Evolutionary conservation across 2,888 invertebrate genomes (phyloP).

Genomic region (Phytoseiulus persimilis): DNA sequence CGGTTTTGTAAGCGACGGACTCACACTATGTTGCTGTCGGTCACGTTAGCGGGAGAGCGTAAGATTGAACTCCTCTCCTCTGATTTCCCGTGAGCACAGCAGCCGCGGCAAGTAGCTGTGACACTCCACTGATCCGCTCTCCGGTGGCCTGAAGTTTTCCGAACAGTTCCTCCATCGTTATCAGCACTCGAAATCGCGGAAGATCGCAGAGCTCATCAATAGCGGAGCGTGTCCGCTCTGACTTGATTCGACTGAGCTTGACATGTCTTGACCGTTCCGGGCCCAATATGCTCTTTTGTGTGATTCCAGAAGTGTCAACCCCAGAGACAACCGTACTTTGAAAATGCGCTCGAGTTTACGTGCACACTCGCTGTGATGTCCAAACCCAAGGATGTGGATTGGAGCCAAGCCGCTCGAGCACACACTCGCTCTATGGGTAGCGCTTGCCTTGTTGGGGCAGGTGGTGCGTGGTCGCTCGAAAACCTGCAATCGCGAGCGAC

Average conservation of each 20-base stretch:
- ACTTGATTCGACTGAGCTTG: background rate
- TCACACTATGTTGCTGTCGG: background rate
- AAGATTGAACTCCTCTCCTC: background rate
- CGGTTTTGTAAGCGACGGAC: background rate
- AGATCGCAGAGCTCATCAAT: no score
- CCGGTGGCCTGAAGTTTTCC: background rate
- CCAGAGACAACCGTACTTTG: background rate
- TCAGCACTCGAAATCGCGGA: no score
- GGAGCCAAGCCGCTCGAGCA: constrained; percentile 5
- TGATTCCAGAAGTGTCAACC: background rate
- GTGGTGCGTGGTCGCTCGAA: background rate
- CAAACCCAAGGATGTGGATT: background rate
- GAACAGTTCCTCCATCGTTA: background rate
- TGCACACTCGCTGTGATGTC: background rate
- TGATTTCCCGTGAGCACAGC: background rate
- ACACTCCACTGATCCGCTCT: background rate
- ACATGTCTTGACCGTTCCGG: background rate
- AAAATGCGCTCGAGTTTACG: background rate
- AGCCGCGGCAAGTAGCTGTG: background rate
- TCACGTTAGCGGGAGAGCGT: background rate
- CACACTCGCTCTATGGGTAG: background rate
- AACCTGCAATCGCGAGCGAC: constrained; percentile 46
- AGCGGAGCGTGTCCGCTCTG: no score
- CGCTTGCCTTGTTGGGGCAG: background rate
- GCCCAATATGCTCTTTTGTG: background rate